Percentiles rank a stretch among this genome's conserved stretches.
phyloP scores from a whole-genome alignment of 2,797 vertebrate genomes.

The Manis pentadactyla region DNA sequence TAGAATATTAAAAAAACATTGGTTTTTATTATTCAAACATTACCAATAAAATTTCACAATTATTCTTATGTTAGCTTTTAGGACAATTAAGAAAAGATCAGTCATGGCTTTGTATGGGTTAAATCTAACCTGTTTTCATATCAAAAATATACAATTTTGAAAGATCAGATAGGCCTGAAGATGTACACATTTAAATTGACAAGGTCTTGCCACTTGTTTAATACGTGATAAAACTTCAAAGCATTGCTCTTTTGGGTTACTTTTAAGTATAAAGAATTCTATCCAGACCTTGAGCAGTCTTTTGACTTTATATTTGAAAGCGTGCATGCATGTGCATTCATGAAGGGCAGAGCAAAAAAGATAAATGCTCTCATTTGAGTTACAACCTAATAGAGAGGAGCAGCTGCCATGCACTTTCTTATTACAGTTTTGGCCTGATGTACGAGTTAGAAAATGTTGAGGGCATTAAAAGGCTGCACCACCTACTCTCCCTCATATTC shows the following conservation, averaged over 20 bases:
- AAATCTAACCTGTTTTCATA: neutral
- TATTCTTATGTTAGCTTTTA: conserved; percentile 18
- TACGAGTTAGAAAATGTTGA: neutral
- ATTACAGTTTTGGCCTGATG: neutral
- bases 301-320: conserved; percentile 61
- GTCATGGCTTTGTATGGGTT: neutral
- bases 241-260: neutral
- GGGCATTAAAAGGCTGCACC: neutral
- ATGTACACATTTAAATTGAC: neutral
- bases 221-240: conserved; percentile 2
- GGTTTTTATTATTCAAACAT: neutral
- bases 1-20: neutral
- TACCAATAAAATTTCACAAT: neutral
- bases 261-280: neutral
- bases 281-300: neutral
- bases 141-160: neutral
- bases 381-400: neutral
- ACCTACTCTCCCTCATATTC: neutral
- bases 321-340: neutral
- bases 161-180: neutral
- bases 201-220: neutral
- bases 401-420: neutral
- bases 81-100: neutral
- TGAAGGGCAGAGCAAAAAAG: neutral
- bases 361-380: conserved; percentile 8